Evolutionary conservation across 2,888 invertebrate species (phyloP).

Genomic region (Labia minor): DNA sequence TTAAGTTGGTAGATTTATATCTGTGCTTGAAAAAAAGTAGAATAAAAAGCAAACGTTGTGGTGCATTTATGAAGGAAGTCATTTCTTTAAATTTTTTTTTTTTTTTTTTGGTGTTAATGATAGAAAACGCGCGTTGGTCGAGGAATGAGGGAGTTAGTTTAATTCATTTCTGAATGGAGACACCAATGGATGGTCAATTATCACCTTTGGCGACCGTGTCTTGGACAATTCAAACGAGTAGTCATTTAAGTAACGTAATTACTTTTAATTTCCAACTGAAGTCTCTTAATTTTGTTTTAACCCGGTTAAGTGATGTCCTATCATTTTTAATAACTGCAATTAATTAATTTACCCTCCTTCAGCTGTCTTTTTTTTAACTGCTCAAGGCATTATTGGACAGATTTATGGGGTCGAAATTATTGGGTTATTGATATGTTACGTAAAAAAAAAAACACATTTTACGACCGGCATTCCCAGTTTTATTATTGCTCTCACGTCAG

Average conservation of each 20-base stretch:
- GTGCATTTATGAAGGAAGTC: too few species aligned
- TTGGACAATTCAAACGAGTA: neutral
- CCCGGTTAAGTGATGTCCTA: neutral
- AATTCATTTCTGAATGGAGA: neutral
- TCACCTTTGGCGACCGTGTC: neutral
- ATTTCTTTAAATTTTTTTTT: too few species aligned
- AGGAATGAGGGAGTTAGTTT: too few species aligned
- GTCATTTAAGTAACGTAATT: neutral
- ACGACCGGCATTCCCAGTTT: neutral
- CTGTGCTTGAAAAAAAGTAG: too few species aligned
- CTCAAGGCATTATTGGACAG: neutral
- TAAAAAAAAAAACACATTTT: neutral
- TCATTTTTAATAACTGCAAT: slow-evolving; percentile 4
- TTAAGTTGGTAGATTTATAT: too few species aligned
- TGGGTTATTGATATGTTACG: neutral
- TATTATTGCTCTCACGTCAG: slow-evolving; percentile 5
- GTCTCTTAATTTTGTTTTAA: neutral
- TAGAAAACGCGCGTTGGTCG: too few species aligned
- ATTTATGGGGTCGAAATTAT: neutral
- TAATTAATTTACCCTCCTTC: neutral
- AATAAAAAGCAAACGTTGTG: too few species aligned
- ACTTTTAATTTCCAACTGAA: neutral
- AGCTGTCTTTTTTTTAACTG: too few species aligned
- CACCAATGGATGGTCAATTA: neutral
- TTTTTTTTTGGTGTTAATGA: too few species aligned